These are phyloP conservation scores for Nicator chloris DNA, from an alignment of 2,113 vertebrate genomes.

Conservation along the genomic window DNA sequence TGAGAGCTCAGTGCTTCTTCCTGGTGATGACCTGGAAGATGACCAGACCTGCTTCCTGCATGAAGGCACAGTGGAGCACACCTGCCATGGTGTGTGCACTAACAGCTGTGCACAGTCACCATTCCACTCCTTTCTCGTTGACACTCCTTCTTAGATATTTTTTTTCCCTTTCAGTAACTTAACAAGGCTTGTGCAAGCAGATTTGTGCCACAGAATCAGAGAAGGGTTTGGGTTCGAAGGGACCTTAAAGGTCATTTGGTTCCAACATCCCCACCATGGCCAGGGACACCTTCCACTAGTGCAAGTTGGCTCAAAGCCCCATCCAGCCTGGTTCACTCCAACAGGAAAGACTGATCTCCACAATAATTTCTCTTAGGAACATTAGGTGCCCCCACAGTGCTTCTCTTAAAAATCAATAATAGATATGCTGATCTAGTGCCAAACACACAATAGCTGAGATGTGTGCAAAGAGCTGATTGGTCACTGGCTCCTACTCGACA, in stretches of 20 bases:
- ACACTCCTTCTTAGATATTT: not conserved
- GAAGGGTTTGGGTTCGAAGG: not conserved
- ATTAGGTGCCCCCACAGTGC: not conserved
- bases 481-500: not conserved
- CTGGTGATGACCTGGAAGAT: no score
- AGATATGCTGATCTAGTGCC: not conserved
- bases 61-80: not conserved
- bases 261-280: not conserved
- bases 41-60: not conserved
- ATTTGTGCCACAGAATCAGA: not conserved
- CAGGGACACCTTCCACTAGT: not conserved
- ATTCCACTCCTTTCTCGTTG: not conserved
- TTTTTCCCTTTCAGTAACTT: not conserved
- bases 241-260: not conserved
- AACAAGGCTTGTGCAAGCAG: not conserved
- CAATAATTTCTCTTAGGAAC: not conserved
- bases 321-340: not conserved
- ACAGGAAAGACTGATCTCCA: not conserved
- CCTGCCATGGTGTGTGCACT: not conserved
- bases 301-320: not conserved
- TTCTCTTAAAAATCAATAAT: not conserved
- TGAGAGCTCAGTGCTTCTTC: not conserved
- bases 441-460: not conserved
- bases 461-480: not conserved
- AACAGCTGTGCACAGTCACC: not conserved